These are phyloP conservation scores for Pteropus alecto DNA, from an alignment of 2,113 vertebrate genomes.

Conservation along the genomic window DNA sequence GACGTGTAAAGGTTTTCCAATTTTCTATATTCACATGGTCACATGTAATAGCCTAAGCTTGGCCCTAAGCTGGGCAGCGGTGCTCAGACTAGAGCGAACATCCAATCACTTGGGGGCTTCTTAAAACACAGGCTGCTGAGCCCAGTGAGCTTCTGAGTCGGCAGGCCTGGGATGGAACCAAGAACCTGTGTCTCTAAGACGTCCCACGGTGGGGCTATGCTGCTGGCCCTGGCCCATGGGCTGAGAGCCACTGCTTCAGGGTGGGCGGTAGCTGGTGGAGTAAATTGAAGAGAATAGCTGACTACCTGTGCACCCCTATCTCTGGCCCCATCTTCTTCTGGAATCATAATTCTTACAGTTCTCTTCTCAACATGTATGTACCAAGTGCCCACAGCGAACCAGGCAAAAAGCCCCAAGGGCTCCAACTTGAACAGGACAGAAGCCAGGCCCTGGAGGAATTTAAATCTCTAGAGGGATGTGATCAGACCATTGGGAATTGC, in stretches of 20 bases:
- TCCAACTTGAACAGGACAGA: not conserved
- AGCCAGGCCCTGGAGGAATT: not conserved
- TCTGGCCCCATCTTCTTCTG: not conserved
- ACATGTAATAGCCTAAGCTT: not conserved
- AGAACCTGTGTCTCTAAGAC: not conserved
- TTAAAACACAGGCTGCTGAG: not conserved
- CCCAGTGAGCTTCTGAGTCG: not conserved
- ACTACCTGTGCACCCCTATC: not conserved
- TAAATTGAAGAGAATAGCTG: not conserved
- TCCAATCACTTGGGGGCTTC: not conserved
- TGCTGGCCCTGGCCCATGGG: not conserved
- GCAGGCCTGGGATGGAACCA: not conserved
- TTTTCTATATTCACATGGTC: not conserved
- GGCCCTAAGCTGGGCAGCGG: too few species aligned
- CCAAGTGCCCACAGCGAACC: not conserved
- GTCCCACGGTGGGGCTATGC: not conserved
- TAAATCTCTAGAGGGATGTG: not conserved
- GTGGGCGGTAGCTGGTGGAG: not conserved
- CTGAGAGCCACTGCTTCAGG: too few species aligned
- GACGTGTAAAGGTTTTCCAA: not conserved
- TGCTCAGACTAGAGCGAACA: not conserved
- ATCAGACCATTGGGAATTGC: too few species aligned
- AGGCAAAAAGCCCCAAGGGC: not conserved
- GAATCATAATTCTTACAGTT: not conserved
- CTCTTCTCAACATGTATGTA: not conserved